These are phyloP conservation scores for Agrochola litura DNA, from an alignment of 2,888 invertebrate species.

Conservation along the genomic window DNA sequence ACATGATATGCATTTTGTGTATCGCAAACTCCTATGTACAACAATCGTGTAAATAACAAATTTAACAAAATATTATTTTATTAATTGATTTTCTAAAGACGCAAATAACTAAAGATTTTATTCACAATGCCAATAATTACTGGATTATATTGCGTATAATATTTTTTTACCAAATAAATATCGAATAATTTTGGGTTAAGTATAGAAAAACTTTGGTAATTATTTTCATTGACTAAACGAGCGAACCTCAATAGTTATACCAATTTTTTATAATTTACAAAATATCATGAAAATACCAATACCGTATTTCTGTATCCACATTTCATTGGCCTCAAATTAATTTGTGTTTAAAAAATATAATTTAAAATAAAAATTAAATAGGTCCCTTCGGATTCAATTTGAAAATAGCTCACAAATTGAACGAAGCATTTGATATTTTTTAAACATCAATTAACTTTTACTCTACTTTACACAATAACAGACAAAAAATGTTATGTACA, in stretches of 20 bases:
- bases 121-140: conserved; percentile 63
- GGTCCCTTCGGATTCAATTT: conserved; percentile 23
- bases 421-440: conserved; percentile 54
- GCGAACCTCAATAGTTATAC: conserved; percentile 40
- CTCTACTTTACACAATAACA: conserved; percentile 69
- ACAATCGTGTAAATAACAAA: conserved; percentile 79
- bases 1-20: conserved; percentile 82
- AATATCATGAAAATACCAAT: conserved; percentile 49
- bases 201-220: conserved; percentile 77
- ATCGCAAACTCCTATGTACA: conserved; percentile 79
- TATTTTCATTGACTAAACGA: conserved; percentile 75
- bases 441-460: conserved; percentile 64
- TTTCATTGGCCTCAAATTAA: conserved; percentile 35
- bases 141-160: conserved; percentile 54
- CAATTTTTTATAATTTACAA: conserved; percentile 57
- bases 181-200: conserved; percentile 65
- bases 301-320: conserved; percentile 37
- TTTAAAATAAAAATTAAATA: conserved; percentile 35
- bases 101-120: conserved; percentile 66
- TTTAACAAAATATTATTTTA: conserved; percentile 79
- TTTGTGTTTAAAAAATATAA: conserved; percentile 58
- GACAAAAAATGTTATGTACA: conserved; percentile 69
- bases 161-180: conserved; percentile 53
- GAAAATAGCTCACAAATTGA: conserved; percentile 35
- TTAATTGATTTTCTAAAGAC: conserved; percentile 66